Evolutionary conservation across 1,140 invertebrate genomes (phyloP).

Genomic region (Lutraria rhynchaena): DNA sequence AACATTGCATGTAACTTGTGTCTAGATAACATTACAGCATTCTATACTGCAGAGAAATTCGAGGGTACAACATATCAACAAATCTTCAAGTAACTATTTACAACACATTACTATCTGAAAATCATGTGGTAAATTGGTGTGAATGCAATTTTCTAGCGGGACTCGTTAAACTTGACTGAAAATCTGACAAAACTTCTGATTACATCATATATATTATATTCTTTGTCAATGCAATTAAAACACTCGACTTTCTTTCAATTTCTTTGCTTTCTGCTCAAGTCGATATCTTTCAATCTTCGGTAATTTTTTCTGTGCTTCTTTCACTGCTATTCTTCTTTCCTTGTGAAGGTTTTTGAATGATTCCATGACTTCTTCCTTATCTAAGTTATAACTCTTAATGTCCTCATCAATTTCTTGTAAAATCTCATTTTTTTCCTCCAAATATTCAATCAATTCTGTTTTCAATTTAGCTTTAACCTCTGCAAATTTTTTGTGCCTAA

Average conservation of each 20-base stretch:
- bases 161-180: no score
- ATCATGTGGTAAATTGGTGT: no score
- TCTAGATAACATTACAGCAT: no score
- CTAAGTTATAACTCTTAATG: conserved; percentile 86
- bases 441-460: conserved; percentile 87
- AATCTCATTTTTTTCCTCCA: conserved; percentile 84
- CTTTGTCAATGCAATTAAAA: no score
- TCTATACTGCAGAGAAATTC: no score
- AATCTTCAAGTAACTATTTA: no score
- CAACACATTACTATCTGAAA: no score
- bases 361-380: conserved; percentile 67
- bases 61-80: no score
- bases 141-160: no score
- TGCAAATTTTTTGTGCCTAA: conserved; percentile 86
- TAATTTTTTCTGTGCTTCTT: neutral
- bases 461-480: conserved; percentile 86
- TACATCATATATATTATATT: no score
- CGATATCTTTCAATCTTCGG: neutral
- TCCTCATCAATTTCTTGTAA: conserved; percentile 88
- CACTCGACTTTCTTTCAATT: conserved; percentile 9
- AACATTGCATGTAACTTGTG: no score
- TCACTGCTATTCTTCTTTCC: conserved; percentile 27
- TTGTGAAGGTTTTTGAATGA: conserved; percentile 15
- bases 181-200: no score
- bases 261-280: neutral